Percentiles rank a stretch among this genome's conserved stretches.
phyloP scores from a whole-genome alignment of 2,888 invertebrate species.

The Nemotelus pantherinus region DNA sequence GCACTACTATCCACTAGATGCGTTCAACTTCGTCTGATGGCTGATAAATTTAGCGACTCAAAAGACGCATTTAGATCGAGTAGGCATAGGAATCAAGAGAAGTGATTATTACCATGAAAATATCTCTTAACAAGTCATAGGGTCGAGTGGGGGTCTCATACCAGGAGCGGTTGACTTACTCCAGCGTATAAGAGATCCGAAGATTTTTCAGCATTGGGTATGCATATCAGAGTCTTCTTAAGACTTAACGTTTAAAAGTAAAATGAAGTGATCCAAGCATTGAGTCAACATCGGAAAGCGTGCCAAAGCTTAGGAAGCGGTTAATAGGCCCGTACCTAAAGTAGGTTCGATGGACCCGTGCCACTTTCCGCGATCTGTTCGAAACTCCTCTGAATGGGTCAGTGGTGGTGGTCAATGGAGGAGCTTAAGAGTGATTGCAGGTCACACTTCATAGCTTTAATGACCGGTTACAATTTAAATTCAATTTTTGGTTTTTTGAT shows the following conservation, averaged over 20 bases:
- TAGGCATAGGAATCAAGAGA: too few species aligned
- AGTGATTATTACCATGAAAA: too few species aligned
- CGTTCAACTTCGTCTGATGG: too few species aligned
- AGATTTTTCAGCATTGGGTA: neutral
- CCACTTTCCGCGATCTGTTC: conserved; percentile 22
- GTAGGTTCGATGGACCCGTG: conserved; percentile 40
- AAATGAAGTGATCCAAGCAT: too few species aligned
- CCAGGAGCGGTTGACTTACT: conserved; percentile 16
- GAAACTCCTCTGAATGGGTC: conserved; percentile 39
- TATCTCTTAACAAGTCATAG: neutral
- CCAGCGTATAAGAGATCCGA: conserved; percentile 35
- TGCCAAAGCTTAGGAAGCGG: conserved; percentile 40
- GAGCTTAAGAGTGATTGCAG: conserved; percentile 16
- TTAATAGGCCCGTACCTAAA: conserved; percentile 34
- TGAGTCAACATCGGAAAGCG: conserved; percentile 16
- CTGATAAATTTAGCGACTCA: too few species aligned
- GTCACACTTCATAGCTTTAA: neutral
- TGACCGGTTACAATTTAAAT: conserved; percentile 21
- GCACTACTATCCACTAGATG: too few species aligned
- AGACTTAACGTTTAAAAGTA: neutral
- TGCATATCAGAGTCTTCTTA: conserved; percentile 2
- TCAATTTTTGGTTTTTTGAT: conserved; percentile 19
- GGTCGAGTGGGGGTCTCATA: conserved; percentile 12
- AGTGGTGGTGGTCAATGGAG: conserved; percentile 38
- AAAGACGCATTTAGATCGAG: too few species aligned